Percentiles rank a stretch among this genome's conserved stretches.
Evolutionary conservation across 2,797 vertebrate genomes (phyloP).

Genomic region (Hydrocynus forskahlii): DNA sequence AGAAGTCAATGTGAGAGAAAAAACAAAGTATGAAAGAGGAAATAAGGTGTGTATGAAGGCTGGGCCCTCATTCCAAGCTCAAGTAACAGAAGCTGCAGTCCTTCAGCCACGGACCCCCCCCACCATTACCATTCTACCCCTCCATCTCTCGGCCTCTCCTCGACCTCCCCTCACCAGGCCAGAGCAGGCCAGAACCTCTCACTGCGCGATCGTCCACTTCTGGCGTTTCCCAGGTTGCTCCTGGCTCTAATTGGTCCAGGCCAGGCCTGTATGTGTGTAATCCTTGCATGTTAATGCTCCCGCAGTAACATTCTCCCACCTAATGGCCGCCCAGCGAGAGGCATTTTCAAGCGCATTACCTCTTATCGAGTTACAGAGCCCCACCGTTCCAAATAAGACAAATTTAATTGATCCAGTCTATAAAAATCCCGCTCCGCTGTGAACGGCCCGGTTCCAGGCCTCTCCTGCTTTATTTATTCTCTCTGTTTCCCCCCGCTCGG

Average conservation of each 20-base stretch:
- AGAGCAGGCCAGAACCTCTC: conserved; percentile 51
- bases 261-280: conserved; percentile 68
- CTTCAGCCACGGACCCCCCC: conserved; percentile 41
- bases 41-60: conserved; percentile 22
- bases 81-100: conserved; percentile 48
- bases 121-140: neutral
- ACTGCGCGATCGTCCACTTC: conserved; percentile 60
- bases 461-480: conserved; percentile 81
- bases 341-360: conserved; percentile 92
- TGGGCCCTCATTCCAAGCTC: conserved; percentile 2
- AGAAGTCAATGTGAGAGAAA: conserved; percentile 12
- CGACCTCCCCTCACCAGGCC: conserved; percentile 62
- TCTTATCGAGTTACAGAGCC: conserved; percentile 95
- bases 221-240: conserved; percentile 55
- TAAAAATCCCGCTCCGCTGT: conserved; percentile 79
- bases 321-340: conserved; percentile 88
- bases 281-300: conserved; percentile 79
- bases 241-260: conserved; percentile 77
- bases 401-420: conserved; percentile 96
- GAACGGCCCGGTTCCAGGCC: conserved; percentile 70
- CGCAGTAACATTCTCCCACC: conserved; percentile 78
- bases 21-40: neutral
- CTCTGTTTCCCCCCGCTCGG: conserved; percentile 71
- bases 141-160: conserved; percentile 37
- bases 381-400: conserved; percentile 95